These are phyloP conservation scores for Australoheros facetus DNA, from an alignment of 2,797 vertebrate genomes.

Conservation along the genomic window DNA sequence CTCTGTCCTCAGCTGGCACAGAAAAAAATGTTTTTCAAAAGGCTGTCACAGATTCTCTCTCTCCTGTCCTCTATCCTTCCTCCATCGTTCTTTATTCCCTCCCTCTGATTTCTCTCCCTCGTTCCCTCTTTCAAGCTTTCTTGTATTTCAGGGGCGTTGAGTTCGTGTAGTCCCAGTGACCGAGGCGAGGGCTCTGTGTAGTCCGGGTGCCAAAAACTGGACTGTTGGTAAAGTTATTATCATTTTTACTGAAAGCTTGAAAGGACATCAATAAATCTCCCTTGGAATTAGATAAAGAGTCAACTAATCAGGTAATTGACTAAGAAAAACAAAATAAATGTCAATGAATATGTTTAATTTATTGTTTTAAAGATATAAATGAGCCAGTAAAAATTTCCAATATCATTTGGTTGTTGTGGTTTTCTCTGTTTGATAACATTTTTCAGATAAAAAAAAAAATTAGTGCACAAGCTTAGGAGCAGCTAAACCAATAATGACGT, in stretches of 20 bases:
- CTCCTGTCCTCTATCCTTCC: constrained; percentile 23
- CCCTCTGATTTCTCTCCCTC: neutral
- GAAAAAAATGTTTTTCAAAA: constrained; percentile 58
- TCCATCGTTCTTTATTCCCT: neutral
- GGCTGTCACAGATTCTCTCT: constrained; percentile 53
- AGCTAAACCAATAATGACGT: neutral
- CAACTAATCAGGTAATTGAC: neutral
- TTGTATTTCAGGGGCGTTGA: constrained; percentile 53
- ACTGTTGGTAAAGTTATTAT: neutral
- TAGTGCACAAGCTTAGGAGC: neutral
- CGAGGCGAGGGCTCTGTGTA: neutral
- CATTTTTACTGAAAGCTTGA: neutral
- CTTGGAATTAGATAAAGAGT: neutral
- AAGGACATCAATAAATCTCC: neutral
- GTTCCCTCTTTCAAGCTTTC: neutral
- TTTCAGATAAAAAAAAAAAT: too few relatives aligned
- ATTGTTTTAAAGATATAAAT: neutral
- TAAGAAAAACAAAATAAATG: too few relatives aligned
- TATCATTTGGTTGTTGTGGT: neutral
- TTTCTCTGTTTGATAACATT: neutral
- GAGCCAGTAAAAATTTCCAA: neutral
- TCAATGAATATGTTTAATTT: too few relatives aligned
- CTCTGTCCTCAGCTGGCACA: constrained; percentile 47
- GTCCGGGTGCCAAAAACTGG: neutral
- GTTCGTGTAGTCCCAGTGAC: constrained; percentile 39